Evolutionary conservation across 2,113 vertebrate species (phyloP).

Genomic region (Tympanuchus pallidicinctus): DNA sequence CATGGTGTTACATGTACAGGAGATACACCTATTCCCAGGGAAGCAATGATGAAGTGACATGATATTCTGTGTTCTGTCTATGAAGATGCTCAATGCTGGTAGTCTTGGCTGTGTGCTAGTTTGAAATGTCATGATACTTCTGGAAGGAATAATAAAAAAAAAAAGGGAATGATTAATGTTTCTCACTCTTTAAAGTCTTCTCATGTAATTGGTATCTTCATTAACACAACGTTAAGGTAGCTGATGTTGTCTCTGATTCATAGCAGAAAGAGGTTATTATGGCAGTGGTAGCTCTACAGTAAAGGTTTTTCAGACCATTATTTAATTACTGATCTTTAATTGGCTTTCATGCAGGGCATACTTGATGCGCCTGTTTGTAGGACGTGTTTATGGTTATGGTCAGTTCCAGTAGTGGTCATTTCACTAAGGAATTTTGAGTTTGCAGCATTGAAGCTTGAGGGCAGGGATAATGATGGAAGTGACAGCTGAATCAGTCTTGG

Average conservation of each 20-base stretch:
- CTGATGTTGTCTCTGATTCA: not conserved
- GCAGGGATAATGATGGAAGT: not conserved
- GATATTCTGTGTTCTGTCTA: not conserved
- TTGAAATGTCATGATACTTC: not conserved
- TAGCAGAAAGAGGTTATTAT: not conserved
- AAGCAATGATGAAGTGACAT: not conserved
- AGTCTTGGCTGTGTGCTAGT: not conserved
- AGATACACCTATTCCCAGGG: not conserved
- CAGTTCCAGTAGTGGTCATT: not conserved
- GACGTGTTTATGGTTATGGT: not conserved
- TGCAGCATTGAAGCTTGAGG: not conserved
- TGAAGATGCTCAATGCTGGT: not conserved
- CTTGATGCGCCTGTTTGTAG: not conserved
- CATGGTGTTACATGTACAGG: fast-evolving
- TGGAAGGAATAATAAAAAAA: not conserved
- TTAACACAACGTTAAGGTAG: not conserved
- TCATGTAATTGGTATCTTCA: not conserved
- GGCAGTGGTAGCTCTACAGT: not conserved
- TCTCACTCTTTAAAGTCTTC: not conserved
- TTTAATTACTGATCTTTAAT: not conserved
- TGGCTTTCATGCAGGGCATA: not conserved
- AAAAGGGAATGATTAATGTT: not conserved
- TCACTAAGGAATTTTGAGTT: not conserved
- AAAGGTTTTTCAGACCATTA: not conserved
- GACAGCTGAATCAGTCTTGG: not conserved